Percentiles rank a stretch among this genome's conserved stretches.
phyloP scores from a whole-genome alignment of 2,113 vertebrate species.

The Clinocottus analis region DNA sequence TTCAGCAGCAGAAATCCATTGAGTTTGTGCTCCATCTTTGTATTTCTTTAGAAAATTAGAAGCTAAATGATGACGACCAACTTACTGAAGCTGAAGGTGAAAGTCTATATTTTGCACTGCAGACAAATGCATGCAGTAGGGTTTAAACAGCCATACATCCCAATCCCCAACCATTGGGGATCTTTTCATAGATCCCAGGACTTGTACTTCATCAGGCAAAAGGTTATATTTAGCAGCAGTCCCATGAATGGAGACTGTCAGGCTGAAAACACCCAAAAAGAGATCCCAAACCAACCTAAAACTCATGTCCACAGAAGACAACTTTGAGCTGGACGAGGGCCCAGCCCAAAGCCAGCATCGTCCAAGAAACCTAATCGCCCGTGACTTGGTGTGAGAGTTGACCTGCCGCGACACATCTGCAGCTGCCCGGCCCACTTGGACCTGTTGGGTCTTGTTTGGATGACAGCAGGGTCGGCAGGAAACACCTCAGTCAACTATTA shows the following conservation, averaged over 20 bases:
- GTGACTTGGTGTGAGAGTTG: constrained; percentile 31
- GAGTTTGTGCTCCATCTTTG: neutral
- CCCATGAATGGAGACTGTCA: neutral
- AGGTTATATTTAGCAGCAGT: neutral
- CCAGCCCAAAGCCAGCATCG: neutral
- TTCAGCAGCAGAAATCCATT: neutral
- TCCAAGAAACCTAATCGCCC: constrained; percentile 42
- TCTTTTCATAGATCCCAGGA: neutral
- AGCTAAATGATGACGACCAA: no score
- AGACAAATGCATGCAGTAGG: no score
- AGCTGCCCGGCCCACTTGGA: constrained; percentile 48
- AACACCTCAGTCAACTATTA: constrained; percentile 68
- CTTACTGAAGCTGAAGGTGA: no score
- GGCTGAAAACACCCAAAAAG: neutral
- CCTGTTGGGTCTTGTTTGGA: constrained; percentile 71
- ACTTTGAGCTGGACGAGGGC: neutral
- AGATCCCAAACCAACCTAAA: neutral
- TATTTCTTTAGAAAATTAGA: no score
- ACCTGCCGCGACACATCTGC: constrained; percentile 34
- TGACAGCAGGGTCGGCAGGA: constrained; percentile 58
- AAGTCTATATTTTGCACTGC: no score
- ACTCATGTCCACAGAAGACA: neutral
- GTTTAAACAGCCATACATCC: no score
- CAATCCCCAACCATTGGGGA: no score
- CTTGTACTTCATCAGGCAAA: neutral